phyloP scores from a whole-genome alignment of 2,797 vertebrate species.

The Rhabdophis nuchalis region DNA sequence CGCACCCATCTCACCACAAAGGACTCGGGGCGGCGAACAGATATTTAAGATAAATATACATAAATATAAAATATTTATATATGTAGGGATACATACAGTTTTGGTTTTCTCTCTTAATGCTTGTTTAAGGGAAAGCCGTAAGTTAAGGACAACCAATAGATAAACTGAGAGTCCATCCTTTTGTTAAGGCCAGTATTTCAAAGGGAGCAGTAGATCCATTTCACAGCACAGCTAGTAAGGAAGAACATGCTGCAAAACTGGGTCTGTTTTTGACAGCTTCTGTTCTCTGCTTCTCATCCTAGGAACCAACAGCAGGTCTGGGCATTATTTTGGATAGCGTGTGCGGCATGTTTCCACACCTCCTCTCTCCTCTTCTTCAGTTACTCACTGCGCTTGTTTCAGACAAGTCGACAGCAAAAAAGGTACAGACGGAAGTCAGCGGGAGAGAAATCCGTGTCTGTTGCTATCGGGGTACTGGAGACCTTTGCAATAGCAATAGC shows the following conservation, averaged over 20 bases:
- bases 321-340: constrained; percentile 93
- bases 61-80: too few relatives aligned
- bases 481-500: not conserved
- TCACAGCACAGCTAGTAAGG: not conserved
- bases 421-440: constrained; percentile 70
- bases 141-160: not conserved
- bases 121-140: not conserved
- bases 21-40: too few relatives aligned
- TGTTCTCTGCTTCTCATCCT: constrained; percentile 33
- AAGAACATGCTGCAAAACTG: too few relatives aligned
- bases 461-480: not conserved
- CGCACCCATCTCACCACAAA: too few relatives aligned
- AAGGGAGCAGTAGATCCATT: not conserved
- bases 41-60: too few relatives aligned
- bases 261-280: not conserved
- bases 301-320: constrained; percentile 92
- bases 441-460: not conserved
- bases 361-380: constrained; percentile 87
- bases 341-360: constrained; percentile 92
- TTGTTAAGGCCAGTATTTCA: not conserved
- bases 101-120: not conserved
- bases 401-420: constrained; percentile 93
- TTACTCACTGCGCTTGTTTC: constrained; percentile 90
- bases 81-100: too few relatives aligned
- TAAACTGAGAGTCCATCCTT: not conserved